Evolutionary conservation across 2,113 vertebrate species (phyloP).

Genomic region (Rhodinocichla rosea): DNA sequence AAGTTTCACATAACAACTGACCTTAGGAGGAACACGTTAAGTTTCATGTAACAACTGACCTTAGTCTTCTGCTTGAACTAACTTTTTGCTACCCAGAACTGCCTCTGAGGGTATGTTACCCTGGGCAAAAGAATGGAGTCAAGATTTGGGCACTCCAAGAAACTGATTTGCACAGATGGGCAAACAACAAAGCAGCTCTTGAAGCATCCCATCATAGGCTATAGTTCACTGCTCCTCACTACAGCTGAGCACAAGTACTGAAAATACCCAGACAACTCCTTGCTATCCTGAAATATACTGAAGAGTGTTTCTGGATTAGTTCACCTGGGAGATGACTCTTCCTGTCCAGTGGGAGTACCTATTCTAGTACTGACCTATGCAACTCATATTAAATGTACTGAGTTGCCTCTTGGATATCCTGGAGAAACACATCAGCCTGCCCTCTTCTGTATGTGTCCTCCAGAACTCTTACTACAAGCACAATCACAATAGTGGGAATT

Average conservation of each 20-base stretch:
- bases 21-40: not conserved
- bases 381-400: not conserved
- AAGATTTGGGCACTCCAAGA: not conserved
- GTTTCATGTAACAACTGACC: not conserved
- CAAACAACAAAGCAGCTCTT: not conserved
- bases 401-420: not conserved
- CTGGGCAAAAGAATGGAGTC: not conserved
- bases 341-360: not conserved
- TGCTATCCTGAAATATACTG: not conserved
- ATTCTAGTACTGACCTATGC: not conserved
- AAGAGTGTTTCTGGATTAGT: not conserved
- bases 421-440: not conserved
- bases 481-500: not conserved
- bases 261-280: not conserved
- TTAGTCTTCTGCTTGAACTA: not conserved
- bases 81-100: not conserved
- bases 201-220: not conserved
- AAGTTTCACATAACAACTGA: not conserved
- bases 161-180: not conserved
- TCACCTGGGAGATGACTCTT: not conserved
- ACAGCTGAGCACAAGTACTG: not conserved
- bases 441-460: not conserved
- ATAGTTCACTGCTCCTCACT: not conserved
- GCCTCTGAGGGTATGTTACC: not conserved
- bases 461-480: not conserved